Base-by-base conservation (phyloP, 2,797 vertebrate genomes). In the Hemibagrus guttatus region DNA sequence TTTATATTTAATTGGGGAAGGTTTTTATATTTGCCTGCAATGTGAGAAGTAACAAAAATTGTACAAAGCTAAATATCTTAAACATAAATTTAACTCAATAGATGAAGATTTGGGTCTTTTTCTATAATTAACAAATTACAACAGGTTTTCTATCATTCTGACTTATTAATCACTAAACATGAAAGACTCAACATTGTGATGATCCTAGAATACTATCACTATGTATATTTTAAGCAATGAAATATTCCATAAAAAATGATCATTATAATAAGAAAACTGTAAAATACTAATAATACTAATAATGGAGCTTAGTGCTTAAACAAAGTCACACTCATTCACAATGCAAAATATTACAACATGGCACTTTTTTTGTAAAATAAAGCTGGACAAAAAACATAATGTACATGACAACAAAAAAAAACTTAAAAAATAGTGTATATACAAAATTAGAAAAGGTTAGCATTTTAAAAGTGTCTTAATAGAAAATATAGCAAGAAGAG, bases 311-410 rank as follows among this genome's bases (percentile, higher is more conserved):
- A 93, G 87, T 88, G 90, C 64, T 83, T 85, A 83, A 91, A 91
- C 49, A 49, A 83, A 91, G 89, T 93, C 92, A 92, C 91, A 91
- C 86, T 88, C 90, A 92, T 93, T 93, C 92, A 93, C 93, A 95
- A 93, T 94, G 93, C 91, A 93, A 93, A 69, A 61, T 92, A 92
- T 93, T 93, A 95, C 91, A 91, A 91, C 92, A 93, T 95, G 93
- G 92, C 84, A 92, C 94, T 87, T 91, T 91, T n/a, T 90, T 91
- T 90, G 89, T 92, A 92, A 92, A 91, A 92, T 89, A 91, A 93
- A 92, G 90, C 93, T 93, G 92, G 89, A 91, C 89, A 92, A 52
- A 86, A 91, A 94, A 92, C 93, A 94, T 93, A 94, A 92, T 91
- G 87, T 91, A 92, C 92, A 91, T 89, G 91, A 91, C 91, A 95